phyloP scores from a whole-genome alignment of 1,140 invertebrate genomes.

The Armadillidium nasatum region DNA sequence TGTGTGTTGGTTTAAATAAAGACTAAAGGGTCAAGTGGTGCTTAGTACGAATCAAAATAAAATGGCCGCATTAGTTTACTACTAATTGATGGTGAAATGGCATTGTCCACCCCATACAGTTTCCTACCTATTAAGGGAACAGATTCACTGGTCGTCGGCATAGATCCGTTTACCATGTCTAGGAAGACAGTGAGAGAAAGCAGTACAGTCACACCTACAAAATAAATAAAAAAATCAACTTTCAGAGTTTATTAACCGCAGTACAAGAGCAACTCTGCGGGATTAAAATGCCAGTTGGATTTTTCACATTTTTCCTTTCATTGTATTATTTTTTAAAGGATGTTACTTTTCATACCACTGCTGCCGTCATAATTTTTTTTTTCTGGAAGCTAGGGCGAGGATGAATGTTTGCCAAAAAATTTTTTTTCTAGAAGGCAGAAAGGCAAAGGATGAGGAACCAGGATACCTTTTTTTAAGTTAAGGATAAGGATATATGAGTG shows the following conservation, averaged over 20 bases:
- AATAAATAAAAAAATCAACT: constrained; percentile 33
- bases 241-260: background rate
- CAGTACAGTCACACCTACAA: constrained; percentile 64
- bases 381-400: background rate
- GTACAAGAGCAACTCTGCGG: background rate
- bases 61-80: constrained; percentile 28
- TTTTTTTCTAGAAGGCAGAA: constrained; percentile 6
- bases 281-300: constrained; percentile 1
- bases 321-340: no score
- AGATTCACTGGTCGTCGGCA: constrained; percentile 63
- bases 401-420: constrained; percentile 4
- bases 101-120: constrained; percentile 35
- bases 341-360: constrained; percentile 10
- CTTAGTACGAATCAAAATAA: constrained; percentile 25
- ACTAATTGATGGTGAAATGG: constrained; percentile 45
- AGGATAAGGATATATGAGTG: background rate
- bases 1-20: constrained; percentile 44
- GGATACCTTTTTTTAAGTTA: constrained; percentile 1
- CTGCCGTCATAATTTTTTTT: constrained; percentile 8
- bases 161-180: constrained; percentile 61
- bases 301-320: background rate
- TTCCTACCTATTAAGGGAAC: constrained; percentile 84
- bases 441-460: background rate
- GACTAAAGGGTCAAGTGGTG: constrained; percentile 33
- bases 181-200: constrained; percentile 69